These are phyloP conservation scores for Drosophila anomalata DNA, from an alignment of 2,888 invertebrate species.

Conservation along the genomic window DNA sequence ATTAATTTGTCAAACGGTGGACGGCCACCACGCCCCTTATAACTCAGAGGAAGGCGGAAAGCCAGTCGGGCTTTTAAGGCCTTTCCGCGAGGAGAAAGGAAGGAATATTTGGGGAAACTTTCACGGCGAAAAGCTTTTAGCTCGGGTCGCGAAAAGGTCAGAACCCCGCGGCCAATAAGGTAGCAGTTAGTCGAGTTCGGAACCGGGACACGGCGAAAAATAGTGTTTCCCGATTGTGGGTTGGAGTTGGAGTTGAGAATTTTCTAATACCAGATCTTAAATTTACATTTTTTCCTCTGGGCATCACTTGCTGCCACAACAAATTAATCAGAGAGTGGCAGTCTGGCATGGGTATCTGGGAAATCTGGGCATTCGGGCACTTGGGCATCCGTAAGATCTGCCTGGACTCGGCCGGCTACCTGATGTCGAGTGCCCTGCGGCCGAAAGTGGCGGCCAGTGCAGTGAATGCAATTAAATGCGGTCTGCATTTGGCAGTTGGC, in stretches of 20 bases:
- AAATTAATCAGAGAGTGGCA: conserved; percentile 67
- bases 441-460: conserved; percentile 43
- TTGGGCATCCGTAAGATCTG: conserved; percentile 18
- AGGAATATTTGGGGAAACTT: conserved; percentile 61
- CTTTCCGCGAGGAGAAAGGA: conserved; percentile 15
- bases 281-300: conserved; percentile 44
- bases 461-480: conserved; percentile 80
- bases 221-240: background rate
- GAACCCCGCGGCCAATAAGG: conserved; percentile 40
- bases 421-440: conserved; percentile 53
- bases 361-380: conserved; percentile 8
- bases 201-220: conserved; percentile 16
- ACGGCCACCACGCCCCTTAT: conserved; percentile 44
- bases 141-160: conserved; percentile 45
- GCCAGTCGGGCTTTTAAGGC: conserved; percentile 19
- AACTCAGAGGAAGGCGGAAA: conserved; percentile 24
- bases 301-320: conserved; percentile 65
- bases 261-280: background rate
- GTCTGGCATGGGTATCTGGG: conserved; percentile 22
- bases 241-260: too few species aligned
- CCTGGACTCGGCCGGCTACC: conserved; percentile 31
- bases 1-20: conserved; percentile 75
- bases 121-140: conserved; percentile 68
- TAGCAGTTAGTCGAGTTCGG: conserved; percentile 51
- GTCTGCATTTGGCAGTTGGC: conserved; percentile 49